These are phyloP conservation scores for Alfaro cultratus DNA, from an alignment of 2,797 vertebrate species.

Conservation along the genomic window DNA sequence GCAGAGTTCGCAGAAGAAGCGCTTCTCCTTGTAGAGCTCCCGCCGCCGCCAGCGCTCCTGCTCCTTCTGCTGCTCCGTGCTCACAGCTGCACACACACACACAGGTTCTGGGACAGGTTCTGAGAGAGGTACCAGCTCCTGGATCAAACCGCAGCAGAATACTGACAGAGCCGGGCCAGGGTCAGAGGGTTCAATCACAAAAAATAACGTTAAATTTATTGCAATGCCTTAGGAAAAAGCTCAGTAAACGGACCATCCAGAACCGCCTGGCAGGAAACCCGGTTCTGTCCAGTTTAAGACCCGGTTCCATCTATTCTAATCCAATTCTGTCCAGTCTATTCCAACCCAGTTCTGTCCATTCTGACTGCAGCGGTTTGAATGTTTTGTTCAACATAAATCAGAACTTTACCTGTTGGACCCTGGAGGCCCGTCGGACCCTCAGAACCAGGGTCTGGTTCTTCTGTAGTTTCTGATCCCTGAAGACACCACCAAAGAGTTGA, in stretches of 20 bases:
- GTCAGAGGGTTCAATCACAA: neutral
- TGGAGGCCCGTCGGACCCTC: neutral
- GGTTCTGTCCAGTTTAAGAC: neutral
- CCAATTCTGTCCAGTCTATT: neutral
- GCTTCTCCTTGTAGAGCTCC: conserved; percentile 70
- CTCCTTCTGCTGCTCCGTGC: conserved; percentile 58
- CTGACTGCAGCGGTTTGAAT: neutral
- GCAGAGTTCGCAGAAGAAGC: conserved; percentile 73
- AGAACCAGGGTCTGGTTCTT: neutral
- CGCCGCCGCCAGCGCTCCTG: conserved; percentile 54
- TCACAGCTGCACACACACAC: conserved; percentile 20
- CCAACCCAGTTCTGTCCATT: neutral
- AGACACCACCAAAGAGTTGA: neutral
- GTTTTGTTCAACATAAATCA: neutral
- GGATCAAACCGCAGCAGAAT: neutral
- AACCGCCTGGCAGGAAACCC: neutral
- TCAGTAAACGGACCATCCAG: neutral
- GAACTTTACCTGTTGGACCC: conserved; percentile 10
- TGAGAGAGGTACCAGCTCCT: neutral
- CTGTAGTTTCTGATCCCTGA: conserved; percentile 22
- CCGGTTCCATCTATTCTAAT: neutral
- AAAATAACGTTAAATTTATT: neutral
- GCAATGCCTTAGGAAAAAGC: neutral
- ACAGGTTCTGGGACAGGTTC: neutral
- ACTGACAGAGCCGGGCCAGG: neutral